phyloP scores from a whole-genome alignment of 2,888 invertebrate genomes.

The Trissoscelio sp. region DNA sequence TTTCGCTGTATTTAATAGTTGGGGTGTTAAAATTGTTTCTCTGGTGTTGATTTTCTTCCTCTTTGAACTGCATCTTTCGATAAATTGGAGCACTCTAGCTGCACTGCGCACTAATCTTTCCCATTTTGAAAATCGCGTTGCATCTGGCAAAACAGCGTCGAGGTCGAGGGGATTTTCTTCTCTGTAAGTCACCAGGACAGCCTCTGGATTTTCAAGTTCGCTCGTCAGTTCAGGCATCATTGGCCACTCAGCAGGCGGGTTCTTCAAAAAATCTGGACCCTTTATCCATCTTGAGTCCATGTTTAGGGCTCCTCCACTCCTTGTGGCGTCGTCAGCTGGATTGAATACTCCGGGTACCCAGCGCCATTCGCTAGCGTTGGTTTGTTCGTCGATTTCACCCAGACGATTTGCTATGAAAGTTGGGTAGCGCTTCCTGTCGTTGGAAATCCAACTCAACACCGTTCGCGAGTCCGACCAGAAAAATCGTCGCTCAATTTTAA shows the following conservation, averaged over 20 bases:
- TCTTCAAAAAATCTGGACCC: not conserved
- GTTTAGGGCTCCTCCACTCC: not conserved
- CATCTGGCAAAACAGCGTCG: not conserved
- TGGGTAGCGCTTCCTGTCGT: not conserved
- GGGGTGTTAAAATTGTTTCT: not conserved
- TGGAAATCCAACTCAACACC: not conserved
- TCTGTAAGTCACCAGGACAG: not conserved
- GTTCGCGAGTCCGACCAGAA: slow-evolving; percentile 7
- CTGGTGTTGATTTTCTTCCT: no score
- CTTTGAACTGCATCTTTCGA: not conserved
- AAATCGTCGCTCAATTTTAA: not conserved
- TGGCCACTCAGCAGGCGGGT: not conserved
- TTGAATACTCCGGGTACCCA: not conserved
- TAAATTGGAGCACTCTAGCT: slow-evolving; percentile 34
- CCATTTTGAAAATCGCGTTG: slow-evolving; percentile 39
- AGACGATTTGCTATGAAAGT: slow-evolving; percentile 11
- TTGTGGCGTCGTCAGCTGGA: slow-evolving; percentile 3
- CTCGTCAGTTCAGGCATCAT: no score
- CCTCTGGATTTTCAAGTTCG: not conserved
- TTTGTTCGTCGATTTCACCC: slow-evolving; percentile 3
- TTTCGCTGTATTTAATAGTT: not conserved
- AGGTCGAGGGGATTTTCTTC: not conserved
- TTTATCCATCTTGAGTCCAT: not conserved
- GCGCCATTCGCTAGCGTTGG: not conserved
- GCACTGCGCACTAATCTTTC: slow-evolving; percentile 26